Conservation (phyloP, 1,140 invertebrate species). For the Hylaeus anthracinus region DNA sequence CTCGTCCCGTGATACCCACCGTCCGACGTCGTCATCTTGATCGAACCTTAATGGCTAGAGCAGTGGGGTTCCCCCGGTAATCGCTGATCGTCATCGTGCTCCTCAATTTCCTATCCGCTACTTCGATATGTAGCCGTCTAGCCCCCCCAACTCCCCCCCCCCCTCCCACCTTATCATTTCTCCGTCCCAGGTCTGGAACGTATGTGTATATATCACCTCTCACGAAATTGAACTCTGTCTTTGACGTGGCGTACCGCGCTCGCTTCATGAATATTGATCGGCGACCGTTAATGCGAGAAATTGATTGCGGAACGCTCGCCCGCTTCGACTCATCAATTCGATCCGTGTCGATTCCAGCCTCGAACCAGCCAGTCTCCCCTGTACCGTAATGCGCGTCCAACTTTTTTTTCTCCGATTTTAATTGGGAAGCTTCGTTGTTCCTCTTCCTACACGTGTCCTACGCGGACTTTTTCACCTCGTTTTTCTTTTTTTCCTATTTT, state of each 20-base stretch:
- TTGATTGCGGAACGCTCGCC: slow-evolving; percentile 69
- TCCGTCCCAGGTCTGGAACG: neutral
- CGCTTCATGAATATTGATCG: slow-evolving; percentile 77
- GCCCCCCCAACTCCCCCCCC: neutral
- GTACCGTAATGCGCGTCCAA: slow-evolving; percentile 6
- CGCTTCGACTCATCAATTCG: slow-evolving; percentile 66
- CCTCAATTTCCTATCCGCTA: slow-evolving; percentile 71
- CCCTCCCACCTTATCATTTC: neutral
- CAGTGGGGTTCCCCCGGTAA: neutral
- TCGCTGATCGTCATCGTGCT: slow-evolving; percentile 46
- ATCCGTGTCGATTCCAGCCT: slow-evolving; percentile 64
- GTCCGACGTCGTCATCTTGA: slow-evolving; percentile 52
- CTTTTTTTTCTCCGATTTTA: slow-evolving; percentile 1
- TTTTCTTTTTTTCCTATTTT: neutral
- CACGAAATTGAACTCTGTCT: slow-evolving; percentile 76
- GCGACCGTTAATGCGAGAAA: slow-evolving; percentile 67
- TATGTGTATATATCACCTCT: slow-evolving; percentile 65
- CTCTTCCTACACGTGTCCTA: neutral
- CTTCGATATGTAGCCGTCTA: slow-evolving; percentile 46
- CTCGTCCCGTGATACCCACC: slow-evolving; percentile 8
- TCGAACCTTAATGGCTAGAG: slow-evolving; percentile 45
- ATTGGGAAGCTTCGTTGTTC: neutral
- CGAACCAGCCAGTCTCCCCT: slow-evolving; percentile 30
- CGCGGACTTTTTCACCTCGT: neutral
- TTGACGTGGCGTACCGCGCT: slow-evolving; percentile 67